Evolutionary conservation across 1,140 invertebrate species (phyloP), one percentile per base, ranked within the genome.

Genomic region (Zaprionus tsacasi): DNA sequence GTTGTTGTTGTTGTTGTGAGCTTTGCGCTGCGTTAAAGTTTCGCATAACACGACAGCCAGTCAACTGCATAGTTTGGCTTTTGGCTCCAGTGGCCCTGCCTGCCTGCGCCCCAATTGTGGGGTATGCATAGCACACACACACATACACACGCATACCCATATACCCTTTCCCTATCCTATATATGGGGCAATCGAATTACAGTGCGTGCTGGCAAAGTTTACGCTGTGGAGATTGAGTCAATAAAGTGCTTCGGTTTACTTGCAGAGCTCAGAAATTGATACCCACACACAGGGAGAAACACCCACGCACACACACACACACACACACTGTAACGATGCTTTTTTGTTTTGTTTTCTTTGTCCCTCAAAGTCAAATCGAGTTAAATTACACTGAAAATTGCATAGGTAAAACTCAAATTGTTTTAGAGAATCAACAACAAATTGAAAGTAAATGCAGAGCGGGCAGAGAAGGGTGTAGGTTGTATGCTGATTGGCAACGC

Each of bases 351-450:
- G 58, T 17, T 25, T 25, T 11, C 50, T 43, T 58, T 36, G 59
- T 70, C 48, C 35, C 54, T 65, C 45, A 86, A 88, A 73, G 50
- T 88, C 70, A 57, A 77, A 70, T 75, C 59, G 70, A 88, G 83
- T 82, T 82, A 82, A 87, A 87, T 87, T 87, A 87, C 83, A 79
- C 88, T 82, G 82, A 88, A 87, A 88, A 87, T 88, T 74, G 83
- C 58, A 64, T 58, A 66, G 71, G 66, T 56, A 61, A 69, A 69
- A 63, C 11, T 25, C 36, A 77, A 83, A 83, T 83, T 83, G 81
- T 68, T 70, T 72, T 15, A 55, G 63, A 81, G 70, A 71, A 67
- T 55, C 74, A 85, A 78, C 59, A 64, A 55, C 64, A 80, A 77
- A 69, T 70, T 54, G 45, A 58, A 36, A 58, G 52, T 21, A 30